A percentile compares a stretch with the other conserved stretches of the same genome.
Evolutionary conservation across 1,140 invertebrate genomes (phyloP).

Genomic region (Daktulosphaira vitifoliae): DNA sequence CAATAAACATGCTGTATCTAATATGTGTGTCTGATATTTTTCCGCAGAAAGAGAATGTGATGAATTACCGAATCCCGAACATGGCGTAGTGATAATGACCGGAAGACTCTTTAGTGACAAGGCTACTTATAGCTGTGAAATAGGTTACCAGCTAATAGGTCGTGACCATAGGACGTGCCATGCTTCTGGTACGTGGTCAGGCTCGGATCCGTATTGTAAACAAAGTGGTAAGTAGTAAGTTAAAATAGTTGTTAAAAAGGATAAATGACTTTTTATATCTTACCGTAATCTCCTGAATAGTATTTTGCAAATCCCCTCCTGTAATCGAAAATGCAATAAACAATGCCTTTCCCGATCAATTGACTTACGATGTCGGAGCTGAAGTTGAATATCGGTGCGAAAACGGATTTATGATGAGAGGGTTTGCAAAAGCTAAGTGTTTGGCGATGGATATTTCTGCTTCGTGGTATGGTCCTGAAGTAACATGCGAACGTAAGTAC

Average conservation of each 20-base stretch:
- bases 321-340: slow-evolving; percentile 79
- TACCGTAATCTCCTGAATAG: slow-evolving; percentile 42
- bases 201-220: slow-evolving; percentile 74
- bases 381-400: slow-evolving; percentile 86
- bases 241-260: not conserved
- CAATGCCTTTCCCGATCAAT: slow-evolving; percentile 70
- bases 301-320: slow-evolving; percentile 78
- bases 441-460: slow-evolving; percentile 69
- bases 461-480: slow-evolving; percentile 88
- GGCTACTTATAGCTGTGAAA: slow-evolving; percentile 75
- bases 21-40: not conserved
- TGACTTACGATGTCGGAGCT: slow-evolving; percentile 70
- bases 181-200: slow-evolving; percentile 88
- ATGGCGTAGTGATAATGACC: slow-evolving; percentile 60
- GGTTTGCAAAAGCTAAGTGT: slow-evolving; percentile 81
- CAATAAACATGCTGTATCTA: not conserved
- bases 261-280: not conserved
- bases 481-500: slow-evolving; percentile 82
- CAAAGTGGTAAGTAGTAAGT: slow-evolving; percentile 60
- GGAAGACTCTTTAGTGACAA: slow-evolving; percentile 70
- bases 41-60: slow-evolving; percentile 71
- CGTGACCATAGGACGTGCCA: slow-evolving; percentile 74
- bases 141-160: slow-evolving; percentile 78
- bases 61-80: slow-evolving; percentile 58
- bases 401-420: slow-evolving; percentile 76